Conservation (phyloP, 2,797 vertebrate species). For the Enteromius fasciolatus region DNA sequence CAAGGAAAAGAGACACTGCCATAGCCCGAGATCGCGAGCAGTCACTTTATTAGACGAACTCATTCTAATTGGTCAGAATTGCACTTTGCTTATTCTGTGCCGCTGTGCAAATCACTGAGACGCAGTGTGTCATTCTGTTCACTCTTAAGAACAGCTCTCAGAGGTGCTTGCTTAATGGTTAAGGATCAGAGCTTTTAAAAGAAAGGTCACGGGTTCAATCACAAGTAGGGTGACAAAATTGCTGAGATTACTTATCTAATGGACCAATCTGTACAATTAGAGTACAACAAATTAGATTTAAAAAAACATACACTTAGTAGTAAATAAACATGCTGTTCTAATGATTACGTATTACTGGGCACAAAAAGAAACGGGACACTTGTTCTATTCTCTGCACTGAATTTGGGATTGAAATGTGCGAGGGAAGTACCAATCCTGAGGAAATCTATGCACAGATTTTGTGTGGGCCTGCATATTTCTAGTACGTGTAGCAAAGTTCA, state of each 20-base stretch:
- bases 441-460: constrained; percentile 6
- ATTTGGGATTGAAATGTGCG: constrained; percentile 7
- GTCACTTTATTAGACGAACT: constrained; percentile 16
- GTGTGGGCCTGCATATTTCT: constrained; percentile 4
- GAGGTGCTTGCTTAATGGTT: constrained; percentile 8
- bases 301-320: constrained; percentile 29
- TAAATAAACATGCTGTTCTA: constrained; percentile 21
- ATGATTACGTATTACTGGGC: background rate
- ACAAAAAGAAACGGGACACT: background rate
- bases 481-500: background rate
- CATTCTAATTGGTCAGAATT: constrained; percentile 6
- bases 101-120: constrained; percentile 11
- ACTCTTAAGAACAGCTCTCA: background rate
- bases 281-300: constrained; percentile 27
- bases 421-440: constrained; percentile 3
- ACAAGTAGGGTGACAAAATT: constrained; percentile 32
- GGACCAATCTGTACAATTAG: constrained; percentile 20
- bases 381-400: background rate
- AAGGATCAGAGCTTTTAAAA: constrained; percentile 33
- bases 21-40: background rate
- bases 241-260: constrained; percentile 38
- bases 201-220: constrained; percentile 29
- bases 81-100: constrained; percentile 26
- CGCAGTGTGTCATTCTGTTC: constrained; percentile 11
- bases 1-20: background rate